Conservation (phyloP, 1,140 invertebrate species). For the Neodiprion lecontei region DNA sequence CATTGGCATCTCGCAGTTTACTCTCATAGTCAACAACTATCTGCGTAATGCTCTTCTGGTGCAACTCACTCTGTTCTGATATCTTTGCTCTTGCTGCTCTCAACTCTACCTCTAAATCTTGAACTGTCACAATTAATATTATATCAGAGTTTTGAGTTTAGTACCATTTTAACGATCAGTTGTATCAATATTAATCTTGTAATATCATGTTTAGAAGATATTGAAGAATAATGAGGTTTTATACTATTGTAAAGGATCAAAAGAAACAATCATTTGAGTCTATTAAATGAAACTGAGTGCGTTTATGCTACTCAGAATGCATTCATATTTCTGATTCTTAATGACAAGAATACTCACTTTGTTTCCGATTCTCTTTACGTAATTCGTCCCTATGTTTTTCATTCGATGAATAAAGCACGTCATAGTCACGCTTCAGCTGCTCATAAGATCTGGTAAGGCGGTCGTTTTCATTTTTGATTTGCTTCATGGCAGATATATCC, state of each 20-base stretch:
- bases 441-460: not conserved
- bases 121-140: constrained; percentile 48
- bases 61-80: constrained; percentile 50
- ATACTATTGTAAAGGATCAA: too few species aligned
- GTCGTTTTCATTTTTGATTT: not conserved
- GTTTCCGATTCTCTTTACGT: not conserved
- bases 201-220: too few species aligned
- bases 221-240: too few species aligned
- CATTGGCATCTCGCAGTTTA: constrained; percentile 39
- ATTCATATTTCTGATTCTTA: too few species aligned
- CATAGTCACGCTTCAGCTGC: not conserved
- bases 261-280: too few species aligned
- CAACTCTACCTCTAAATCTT: constrained; percentile 61
- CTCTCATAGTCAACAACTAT: constrained; percentile 52
- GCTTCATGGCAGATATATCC: not conserved
- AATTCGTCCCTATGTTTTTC: not conserved
- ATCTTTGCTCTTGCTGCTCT: constrained; percentile 49
- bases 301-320: too few species aligned
- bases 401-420: not conserved
- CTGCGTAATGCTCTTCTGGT: constrained; percentile 41
- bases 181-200: too few species aligned
- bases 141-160: too few species aligned
- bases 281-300: too few species aligned
- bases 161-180: too few species aligned
- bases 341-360: not conserved